Evolutionary conservation across 2,888 invertebrate species (phyloP).

Genomic region (Parnassius smintheus): DNA sequence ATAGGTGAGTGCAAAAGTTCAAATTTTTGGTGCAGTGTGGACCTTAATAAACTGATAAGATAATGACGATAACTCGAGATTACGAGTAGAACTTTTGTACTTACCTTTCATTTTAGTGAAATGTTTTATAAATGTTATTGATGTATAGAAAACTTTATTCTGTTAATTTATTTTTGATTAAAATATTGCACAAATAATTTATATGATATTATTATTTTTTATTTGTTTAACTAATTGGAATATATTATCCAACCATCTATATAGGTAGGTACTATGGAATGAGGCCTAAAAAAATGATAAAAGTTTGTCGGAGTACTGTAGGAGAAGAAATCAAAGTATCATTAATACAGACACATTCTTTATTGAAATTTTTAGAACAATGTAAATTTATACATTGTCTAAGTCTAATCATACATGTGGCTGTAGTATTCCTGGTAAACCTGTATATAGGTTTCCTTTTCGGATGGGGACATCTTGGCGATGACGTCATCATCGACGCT

Average conservation of each 20-base stretch:
- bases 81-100: no score
- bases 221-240: neutral
- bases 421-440: constrained; percentile 96
- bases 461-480: constrained; percentile 93
- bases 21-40: no score
- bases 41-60: no score
- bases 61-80: no score
- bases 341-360: no score
- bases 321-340: neutral
- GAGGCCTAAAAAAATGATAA: neutral
- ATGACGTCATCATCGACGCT: constrained; percentile 93
- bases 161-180: constrained; percentile 19
- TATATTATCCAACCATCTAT: neutral
- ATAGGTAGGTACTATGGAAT: neutral
- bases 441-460: constrained; percentile 96
- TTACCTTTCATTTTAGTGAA: constrained; percentile 18
- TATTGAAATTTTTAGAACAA: neutral
- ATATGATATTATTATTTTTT: neutral
- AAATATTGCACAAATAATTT: neutral
- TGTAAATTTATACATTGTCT: neutral
- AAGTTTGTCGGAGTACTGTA: neutral
- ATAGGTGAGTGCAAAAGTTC: neutral
- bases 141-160: constrained; percentile 18
- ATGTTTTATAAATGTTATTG: constrained; percentile 14
- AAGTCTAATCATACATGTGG: constrained; percentile 88